These are phyloP conservation scores for Aurelia aurita DNA, from an alignment of 30 jellyfish, hydroid and myxozoan species.

Conservation along the genomic window DNA sequence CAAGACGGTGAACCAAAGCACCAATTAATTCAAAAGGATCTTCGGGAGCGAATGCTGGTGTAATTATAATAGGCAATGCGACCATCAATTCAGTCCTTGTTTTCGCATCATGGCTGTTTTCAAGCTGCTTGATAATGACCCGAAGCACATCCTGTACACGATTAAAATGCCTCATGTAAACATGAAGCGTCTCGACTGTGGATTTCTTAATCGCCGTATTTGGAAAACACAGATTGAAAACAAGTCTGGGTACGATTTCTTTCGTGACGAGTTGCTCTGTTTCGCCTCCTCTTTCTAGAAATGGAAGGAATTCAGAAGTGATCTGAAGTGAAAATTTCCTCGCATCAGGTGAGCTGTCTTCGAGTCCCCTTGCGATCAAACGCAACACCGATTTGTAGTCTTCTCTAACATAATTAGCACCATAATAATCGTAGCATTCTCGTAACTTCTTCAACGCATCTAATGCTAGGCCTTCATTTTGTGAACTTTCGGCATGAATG, in stretches of 20 bases:
- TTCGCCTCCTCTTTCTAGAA: slow-evolving; percentile 44
- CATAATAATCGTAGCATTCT: slow-evolving; percentile 49
- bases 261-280: slow-evolving; percentile 41
- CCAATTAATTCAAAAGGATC: slow-evolving; percentile 64
- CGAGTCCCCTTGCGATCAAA: slow-evolving; percentile 55
- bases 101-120: slow-evolving; percentile 55
- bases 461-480: slow-evolving; percentile 18
- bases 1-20: slow-evolving; percentile 71
- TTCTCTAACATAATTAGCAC: slow-evolving; percentile 37
- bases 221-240: slow-evolving; percentile 68
- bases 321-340: slow-evolving; percentile 73
- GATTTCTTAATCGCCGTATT: slow-evolving; percentile 77
- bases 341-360: slow-evolving; percentile 46
- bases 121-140: slow-evolving; percentile 67
- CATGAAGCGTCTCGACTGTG: slow-evolving; percentile 85
- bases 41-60: slow-evolving; percentile 81
- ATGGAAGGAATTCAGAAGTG: slow-evolving; percentile 68
- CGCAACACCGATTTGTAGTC: slow-evolving; percentile 36
- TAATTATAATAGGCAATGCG: slow-evolving; percentile 85
- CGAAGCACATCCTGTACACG: slow-evolving; percentile 68
- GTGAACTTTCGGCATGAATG: slow-evolving; percentile 24
- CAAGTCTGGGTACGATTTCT: slow-evolving; percentile 73
- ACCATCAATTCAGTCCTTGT: slow-evolving; percentile 83
- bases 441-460: slow-evolving; percentile 59
- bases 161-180: slow-evolving; percentile 70